A percentile compares a stretch with the other conserved stretches of the same genome.
Evolutionary conservation across 53 echinoderm and acorn worm genomes (phyloP).

Genomic region (Holothuria leucospilota): DNA sequence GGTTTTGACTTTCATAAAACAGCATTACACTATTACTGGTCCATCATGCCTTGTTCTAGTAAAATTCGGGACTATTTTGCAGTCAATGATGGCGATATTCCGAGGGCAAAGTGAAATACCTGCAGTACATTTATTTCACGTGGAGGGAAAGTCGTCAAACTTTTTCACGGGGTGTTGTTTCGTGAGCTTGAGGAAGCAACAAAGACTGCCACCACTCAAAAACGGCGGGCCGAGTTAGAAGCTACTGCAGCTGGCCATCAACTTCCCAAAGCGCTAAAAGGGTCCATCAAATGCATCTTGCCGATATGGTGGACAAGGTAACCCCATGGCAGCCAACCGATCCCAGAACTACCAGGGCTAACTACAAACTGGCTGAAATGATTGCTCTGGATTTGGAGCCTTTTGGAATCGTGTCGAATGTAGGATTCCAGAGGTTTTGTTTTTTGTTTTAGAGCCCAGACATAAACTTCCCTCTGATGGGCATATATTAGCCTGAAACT

Average conservation of each 20-base stretch:
- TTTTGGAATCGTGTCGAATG: slow-evolving; percentile 18
- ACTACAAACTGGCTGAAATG: slow-evolving; percentile 34
- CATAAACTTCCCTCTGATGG: slow-evolving; percentile 17
- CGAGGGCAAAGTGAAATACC: background rate
- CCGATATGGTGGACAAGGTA: background rate
- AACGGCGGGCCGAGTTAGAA: slow-evolving; percentile 15
- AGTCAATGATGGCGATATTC: too few relatives aligned
- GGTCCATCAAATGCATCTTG: too few relatives aligned
- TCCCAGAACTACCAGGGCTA: background rate
- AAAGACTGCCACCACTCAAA: background rate
- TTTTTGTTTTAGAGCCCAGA: too few relatives aligned
- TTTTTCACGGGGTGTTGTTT: background rate
- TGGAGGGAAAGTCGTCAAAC: slow-evolving; percentile 6
- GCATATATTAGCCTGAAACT: slow-evolving; percentile 45
- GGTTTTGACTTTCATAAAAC: too few relatives aligned
- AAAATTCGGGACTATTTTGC: slow-evolving; percentile 20
- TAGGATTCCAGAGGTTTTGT: slow-evolving; percentile 49
- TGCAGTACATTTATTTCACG: background rate
- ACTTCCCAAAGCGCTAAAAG: slow-evolving; percentile 33
- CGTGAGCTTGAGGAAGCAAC: background rate
- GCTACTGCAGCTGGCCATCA: background rate
- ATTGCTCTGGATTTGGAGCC: slow-evolving; percentile 43
- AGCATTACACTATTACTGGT: too few relatives aligned
- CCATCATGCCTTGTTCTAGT: background rate
- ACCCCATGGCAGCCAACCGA: slow-evolving; percentile 20